Conservation (phyloP, 2,797 vertebrate species). For the Phoebastria nigripes region DNA sequence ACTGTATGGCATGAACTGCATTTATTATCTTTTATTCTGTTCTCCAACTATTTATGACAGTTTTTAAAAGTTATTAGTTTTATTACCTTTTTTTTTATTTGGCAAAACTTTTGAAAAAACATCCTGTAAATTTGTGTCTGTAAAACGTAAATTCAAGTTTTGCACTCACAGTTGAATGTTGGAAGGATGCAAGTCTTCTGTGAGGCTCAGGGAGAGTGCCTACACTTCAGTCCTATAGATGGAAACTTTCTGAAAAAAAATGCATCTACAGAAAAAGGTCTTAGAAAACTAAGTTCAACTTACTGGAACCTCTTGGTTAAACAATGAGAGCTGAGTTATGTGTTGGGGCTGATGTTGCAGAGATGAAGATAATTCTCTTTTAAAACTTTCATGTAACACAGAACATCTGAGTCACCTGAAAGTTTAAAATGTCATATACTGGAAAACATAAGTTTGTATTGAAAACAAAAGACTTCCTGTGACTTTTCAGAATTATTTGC, state of each 20-base stretch:
- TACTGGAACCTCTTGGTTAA: not conserved
- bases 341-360: not conserved
- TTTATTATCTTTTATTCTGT: not conserved
- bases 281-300: not conserved
- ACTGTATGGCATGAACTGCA: not conserved
- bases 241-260: not conserved
- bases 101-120: not conserved
- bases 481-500: not conserved
- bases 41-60: not conserved
- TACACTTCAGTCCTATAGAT: not conserved
- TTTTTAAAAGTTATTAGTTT: not conserved
- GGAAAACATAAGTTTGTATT: not conserved
- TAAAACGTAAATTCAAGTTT: not conserved
- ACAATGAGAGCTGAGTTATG: not conserved
- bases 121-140: not conserved
- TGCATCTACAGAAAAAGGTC: not conserved
- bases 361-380: not conserved
- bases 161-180: not conserved
- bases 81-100: not conserved
- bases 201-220: not conserved
- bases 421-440: not conserved
- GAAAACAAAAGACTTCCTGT: not conserved
- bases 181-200: not conserved
- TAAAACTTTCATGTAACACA: not conserved
- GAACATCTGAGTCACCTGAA: slow-evolving; percentile 5